Evolutionary conservation across 2,113 vertebrate species (phyloP).

Genomic region (Delphinus delphis): DNA sequence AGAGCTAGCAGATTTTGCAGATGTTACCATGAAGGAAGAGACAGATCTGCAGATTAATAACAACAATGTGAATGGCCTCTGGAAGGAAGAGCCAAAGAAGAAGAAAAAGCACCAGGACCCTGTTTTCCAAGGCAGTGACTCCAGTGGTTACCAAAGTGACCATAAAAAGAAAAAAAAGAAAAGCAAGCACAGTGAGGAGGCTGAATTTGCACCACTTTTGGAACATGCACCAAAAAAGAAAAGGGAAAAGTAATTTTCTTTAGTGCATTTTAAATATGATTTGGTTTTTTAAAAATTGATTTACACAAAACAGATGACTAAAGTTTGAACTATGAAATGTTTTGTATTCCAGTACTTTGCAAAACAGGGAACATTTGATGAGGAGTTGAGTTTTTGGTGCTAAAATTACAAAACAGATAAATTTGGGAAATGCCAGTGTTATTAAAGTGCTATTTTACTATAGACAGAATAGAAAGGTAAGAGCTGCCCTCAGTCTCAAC

Average conservation of each 20-base stretch:
- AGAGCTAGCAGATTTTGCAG: neutral
- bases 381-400: neutral
- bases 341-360: neutral
- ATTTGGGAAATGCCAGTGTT: neutral
- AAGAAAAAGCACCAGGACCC: slow-evolving; percentile 78
- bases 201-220: slow-evolving; percentile 29
- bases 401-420: neutral
- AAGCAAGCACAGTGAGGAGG: slow-evolving; percentile 79
- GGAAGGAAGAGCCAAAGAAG: slow-evolving; percentile 76
- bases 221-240: slow-evolving; percentile 85
- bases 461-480: neutral
- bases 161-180: slow-evolving; percentile 89
- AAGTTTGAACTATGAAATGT: neutral
- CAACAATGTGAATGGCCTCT: slow-evolving; percentile 42
- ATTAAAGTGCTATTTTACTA: slow-evolving; percentile 19
- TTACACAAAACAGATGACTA: neutral
- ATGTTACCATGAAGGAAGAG: neutral
- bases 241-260: slow-evolving; percentile 70
- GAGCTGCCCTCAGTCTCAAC: neutral
- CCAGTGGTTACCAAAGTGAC: slow-evolving; percentile 88
- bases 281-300: neutral
- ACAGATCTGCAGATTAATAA: neutral
- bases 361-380: neutral
- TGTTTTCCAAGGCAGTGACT: slow-evolving; percentile 86
- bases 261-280: neutral